These are phyloP conservation scores for Ranitomeya imitator DNA, from an alignment of 2,113 vertebrate species.

Conservation along the genomic window DNA sequence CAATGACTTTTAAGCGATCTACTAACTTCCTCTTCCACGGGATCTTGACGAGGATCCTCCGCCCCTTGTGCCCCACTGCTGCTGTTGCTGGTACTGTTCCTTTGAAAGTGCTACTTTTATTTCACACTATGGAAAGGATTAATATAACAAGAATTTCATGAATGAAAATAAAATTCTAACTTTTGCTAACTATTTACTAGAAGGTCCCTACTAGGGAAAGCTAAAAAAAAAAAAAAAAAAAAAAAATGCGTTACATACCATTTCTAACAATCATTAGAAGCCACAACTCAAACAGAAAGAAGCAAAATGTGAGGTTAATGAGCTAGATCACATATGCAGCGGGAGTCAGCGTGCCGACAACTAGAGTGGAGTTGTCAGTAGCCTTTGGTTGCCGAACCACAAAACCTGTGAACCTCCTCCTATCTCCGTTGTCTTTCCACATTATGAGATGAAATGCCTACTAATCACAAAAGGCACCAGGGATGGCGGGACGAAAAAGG, in stretches of 20 bases:
- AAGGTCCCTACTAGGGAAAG: not conserved
- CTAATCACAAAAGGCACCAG: too few relatives aligned
- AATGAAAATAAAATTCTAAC: not conserved
- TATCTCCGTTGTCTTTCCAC: too few relatives aligned
- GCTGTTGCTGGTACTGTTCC: conserved; percentile 97
- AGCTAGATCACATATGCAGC: too few relatives aligned
- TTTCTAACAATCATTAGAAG: too few relatives aligned
- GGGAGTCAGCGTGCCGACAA: too few relatives aligned
- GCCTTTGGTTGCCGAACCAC: too few relatives aligned
- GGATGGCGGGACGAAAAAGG: too few relatives aligned
- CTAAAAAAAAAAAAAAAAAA: not conserved
- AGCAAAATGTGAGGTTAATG: not conserved
- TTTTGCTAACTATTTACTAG: not conserved
- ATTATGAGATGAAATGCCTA: too few relatives aligned
- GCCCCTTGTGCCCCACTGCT: conserved; percentile 91
- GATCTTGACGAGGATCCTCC: conserved; percentile 75
- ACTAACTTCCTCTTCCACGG: conserved; percentile 86
- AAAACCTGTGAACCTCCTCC: too few relatives aligned
- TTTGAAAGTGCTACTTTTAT: conserved; percentile 98
- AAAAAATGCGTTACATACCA: too few relatives aligned
- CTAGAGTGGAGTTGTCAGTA: too few relatives aligned
- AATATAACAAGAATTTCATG: conserved; percentile 37
- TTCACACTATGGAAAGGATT: conserved; percentile 85
- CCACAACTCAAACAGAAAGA: not conserved
- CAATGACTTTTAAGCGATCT: not conserved